phyloP scores from a whole-genome alignment of 23 tunicate genomes.

The Styela plicata region DNA sequence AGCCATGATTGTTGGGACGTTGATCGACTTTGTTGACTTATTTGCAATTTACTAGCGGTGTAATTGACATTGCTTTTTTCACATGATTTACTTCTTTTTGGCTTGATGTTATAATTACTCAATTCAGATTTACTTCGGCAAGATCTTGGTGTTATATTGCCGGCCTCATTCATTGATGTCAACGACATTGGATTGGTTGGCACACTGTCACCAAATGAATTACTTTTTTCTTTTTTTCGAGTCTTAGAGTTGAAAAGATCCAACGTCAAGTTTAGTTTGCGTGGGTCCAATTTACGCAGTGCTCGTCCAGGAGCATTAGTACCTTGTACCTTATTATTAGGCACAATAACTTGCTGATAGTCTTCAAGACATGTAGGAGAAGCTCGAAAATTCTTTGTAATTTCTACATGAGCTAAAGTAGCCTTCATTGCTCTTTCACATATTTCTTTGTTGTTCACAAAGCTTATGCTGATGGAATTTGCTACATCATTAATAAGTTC shows the following conservation, averaged over 20 bases:
- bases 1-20: slow-evolving; percentile 81
- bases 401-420: not conserved
- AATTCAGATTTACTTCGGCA: not conserved
- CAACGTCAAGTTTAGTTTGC: slow-evolving; percentile 81
- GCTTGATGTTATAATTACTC: not conserved
- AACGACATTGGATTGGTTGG: slow-evolving; percentile 4
- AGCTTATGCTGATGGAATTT: not conserved
- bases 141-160: not conserved
- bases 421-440: not conserved
- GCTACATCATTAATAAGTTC: not conserved
- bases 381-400: not conserved
- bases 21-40: not conserved
- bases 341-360: not conserved
- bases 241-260: slow-evolving; percentile 76
- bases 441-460: not conserved
- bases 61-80: not conserved
- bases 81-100: slow-evolving; percentile 9
- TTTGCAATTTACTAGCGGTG: not conserved
- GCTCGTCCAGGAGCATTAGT: slow-evolving; percentile 65
- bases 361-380: not conserved
- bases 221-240: slow-evolving; percentile 67
- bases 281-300: slow-evolving; percentile 85
- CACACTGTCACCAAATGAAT: slow-evolving; percentile 41
- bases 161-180: not conserved
- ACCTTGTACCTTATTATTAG: not conserved